Conservation (phyloP, 2,888 invertebrate species). For the Ophion costatus region DNA sequence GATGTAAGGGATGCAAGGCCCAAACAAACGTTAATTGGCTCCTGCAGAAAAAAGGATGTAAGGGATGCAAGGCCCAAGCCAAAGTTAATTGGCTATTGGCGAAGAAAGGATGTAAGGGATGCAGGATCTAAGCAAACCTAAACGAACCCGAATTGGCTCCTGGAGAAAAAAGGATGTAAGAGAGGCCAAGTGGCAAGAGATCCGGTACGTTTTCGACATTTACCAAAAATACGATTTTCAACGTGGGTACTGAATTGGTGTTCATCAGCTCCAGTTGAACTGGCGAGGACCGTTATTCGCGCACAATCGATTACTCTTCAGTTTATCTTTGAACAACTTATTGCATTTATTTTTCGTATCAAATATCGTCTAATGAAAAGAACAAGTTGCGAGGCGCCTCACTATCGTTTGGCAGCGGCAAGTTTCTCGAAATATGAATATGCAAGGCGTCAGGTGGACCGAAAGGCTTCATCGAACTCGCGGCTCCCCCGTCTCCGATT, state of each 20-base stretch:
- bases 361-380: not conserved
- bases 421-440: slow-evolving; percentile 14
- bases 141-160: too few species aligned
- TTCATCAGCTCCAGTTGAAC: not conserved
- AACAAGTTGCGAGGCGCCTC: not conserved
- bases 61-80: too few species aligned
- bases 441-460: slow-evolving; percentile 1
- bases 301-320: not conserved
- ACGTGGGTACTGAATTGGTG: not conserved
- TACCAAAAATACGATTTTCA: too few species aligned
- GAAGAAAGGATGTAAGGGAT: too few species aligned
- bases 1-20: too few species aligned
- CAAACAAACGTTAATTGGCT: too few species aligned
- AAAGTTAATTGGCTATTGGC: too few species aligned
- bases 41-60: too few species aligned
- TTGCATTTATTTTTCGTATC: not conserved
- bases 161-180: too few species aligned
- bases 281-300: not conserved
- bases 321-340: not conserved
- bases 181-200: too few species aligned
- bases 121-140: too few species aligned
- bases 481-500: not conserved
- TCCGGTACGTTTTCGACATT: too few species aligned
- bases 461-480: slow-evolving; percentile 11
- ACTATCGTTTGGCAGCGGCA: not conserved